Conservation (phyloP, 2,888 invertebrate genomes). For the Agelastica alni region DNA sequence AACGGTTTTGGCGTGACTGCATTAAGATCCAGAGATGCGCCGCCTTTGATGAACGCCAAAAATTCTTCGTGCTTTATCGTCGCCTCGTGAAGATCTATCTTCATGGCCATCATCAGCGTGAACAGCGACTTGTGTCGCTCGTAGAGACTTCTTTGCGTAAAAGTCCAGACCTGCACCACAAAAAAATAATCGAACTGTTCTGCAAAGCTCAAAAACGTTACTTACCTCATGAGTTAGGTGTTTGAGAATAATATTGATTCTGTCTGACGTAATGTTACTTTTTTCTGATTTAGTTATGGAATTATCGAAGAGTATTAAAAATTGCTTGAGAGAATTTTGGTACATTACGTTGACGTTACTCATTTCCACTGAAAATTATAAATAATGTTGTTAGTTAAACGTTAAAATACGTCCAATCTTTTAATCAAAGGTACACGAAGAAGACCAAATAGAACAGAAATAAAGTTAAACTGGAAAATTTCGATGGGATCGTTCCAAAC, state of each 20-base stretch:
- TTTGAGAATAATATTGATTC: constrained; percentile 85
- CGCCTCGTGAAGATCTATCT: constrained; percentile 86
- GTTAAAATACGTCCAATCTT: no score
- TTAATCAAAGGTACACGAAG: neutral
- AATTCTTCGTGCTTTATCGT: constrained; percentile 89
- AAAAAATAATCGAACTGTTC: no score
- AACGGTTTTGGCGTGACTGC: constrained; percentile 92
- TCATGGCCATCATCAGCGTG: constrained; percentile 92
- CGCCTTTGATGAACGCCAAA: constrained; percentile 94
- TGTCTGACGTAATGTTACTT: constrained; percentile 80
- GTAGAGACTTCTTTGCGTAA: constrained; percentile 89
- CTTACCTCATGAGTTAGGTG: constrained; percentile 80
- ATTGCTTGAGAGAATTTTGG: constrained; percentile 94
- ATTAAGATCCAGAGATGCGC: constrained; percentile 91
- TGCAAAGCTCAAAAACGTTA: no score
- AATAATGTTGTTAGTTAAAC: no score
- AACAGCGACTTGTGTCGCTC: constrained; percentile 92
- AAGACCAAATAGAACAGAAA: neutral
- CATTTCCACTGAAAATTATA: constrained; percentile 79
- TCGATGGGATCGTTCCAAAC: no score
- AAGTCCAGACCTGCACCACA: constrained; percentile 73
- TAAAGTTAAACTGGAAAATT: no score
- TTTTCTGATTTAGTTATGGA: constrained; percentile 91
- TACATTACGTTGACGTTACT: constrained; percentile 96
- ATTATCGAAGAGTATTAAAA: constrained; percentile 89